A percentile compares a stretch with the other conserved stretches of the same genome.
Conservation (phyloP, 1,140 invertebrate genomes). For the Aphaenogaster floridana region DNA sequence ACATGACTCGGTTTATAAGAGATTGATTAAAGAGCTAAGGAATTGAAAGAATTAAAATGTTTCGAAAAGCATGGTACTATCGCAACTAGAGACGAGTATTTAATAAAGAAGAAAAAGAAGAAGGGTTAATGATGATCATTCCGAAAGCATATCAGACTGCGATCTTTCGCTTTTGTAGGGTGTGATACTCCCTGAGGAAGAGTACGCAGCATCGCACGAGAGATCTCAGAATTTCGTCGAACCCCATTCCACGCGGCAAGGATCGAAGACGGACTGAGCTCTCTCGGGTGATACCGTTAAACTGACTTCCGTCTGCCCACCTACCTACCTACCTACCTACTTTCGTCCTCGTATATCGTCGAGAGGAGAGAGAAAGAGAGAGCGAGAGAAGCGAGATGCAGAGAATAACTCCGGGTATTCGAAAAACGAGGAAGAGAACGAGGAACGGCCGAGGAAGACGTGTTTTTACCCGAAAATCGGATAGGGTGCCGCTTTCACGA, state of each 20-base stretch:
- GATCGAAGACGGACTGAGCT: conserved; percentile 67
- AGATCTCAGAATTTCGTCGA: conserved; percentile 71
- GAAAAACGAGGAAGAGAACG: conserved; percentile 24
- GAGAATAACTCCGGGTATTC: conserved; percentile 24
- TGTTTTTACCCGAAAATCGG: conserved; percentile 6
- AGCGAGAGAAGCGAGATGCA: conserved; percentile 18
- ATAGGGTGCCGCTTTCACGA: neutral
- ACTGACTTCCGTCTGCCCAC: conserved; percentile 84
- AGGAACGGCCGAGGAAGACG: neutral
- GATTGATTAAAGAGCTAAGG: neutral
- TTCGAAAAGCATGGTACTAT: neutral
- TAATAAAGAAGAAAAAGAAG: neutral
- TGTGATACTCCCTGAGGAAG: neutral
- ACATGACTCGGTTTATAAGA: neutral
- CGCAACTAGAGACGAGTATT: neutral
- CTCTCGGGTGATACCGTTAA: conserved; percentile 82
- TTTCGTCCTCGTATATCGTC: conserved; percentile 80
- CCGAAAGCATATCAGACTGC: neutral
- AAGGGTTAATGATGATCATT: neutral
- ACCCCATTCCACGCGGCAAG: conserved; percentile 69
- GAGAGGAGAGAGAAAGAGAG: conserved; percentile 43
- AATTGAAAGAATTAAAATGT: neutral
- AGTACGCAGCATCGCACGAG: conserved; percentile 22
- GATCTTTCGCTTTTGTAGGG: neutral
- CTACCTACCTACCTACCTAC: conserved; percentile 84